Base-by-base conservation (phyloP, 2,888 invertebrate genomes). In the Mesorhabditis spiculigera region DNA sequence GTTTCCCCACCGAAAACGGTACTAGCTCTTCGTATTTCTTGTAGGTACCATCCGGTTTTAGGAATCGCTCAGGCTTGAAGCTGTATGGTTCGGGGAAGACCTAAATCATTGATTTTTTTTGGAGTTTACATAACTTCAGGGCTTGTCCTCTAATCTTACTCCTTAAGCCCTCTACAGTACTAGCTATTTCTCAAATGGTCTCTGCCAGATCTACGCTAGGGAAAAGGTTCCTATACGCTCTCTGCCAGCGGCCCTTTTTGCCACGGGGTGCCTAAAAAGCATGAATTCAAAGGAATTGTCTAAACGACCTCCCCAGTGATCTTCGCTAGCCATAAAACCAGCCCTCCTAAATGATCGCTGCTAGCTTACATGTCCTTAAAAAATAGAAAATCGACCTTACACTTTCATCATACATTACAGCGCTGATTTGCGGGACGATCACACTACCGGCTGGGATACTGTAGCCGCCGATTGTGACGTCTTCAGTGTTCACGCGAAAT, bases 31-130 rank as follows among this genome's bases (percentile, higher is more conserved):
- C 72, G 5, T 73, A 66, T 50, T 71, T 73, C 44, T 73, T 78
- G 61, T 78, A 45, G 67, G 77, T 76, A 8, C 81, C 82, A 66
- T 77, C 72, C 61, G 71, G 75, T 63, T 74, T 74, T 16, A 82
- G 44, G 68, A 83, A 82, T 50, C 82, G 68, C 5, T 77, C 76
- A 5, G 82, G 82, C 41, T 78, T 74, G 69, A 82, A 82, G 10
- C 61, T 63, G 4, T 69, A 50, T 4, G 82, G 81, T 4, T 83
- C 77, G 1, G 77, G 72, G 67, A 82, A 82, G n/a, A 82, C 68
- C 73, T 70, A 72, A 73, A 68, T 72, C 64, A 68, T 73, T 72
- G 4, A 43, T 67, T 43, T 71, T n/a, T n/a, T 62, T 0, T 70
- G 71, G 13, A 3, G n/a, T 42, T 42, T 70, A 28, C 28, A 28